Evolutionary conservation across 2,113 vertebrate genomes (phyloP).

Genomic region (Ictalurus punctatus): DNA sequence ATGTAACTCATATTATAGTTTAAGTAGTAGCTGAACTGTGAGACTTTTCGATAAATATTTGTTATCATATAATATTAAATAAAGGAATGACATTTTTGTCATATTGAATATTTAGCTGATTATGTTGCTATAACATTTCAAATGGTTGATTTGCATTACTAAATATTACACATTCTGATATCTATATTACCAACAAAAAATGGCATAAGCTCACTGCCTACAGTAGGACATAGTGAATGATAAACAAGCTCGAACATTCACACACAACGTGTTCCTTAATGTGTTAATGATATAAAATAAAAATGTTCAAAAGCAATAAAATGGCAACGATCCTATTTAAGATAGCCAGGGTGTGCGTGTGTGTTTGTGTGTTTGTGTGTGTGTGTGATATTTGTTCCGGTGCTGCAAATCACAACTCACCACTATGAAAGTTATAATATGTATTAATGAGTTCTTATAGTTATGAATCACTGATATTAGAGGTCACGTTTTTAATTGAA

Average conservation of each 20-base stretch:
- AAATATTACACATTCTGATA: neutral
- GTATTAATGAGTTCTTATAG: neutral
- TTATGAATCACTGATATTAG: neutral
- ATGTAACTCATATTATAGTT: neutral
- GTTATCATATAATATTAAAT: neutral
- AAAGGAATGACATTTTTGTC: neutral
- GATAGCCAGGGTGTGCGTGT: neutral
- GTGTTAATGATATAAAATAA: neutral
- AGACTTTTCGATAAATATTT: neutral
- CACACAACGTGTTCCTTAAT: neutral
- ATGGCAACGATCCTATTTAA: neutral
- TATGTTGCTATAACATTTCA: neutral
- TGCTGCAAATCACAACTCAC: neutral
- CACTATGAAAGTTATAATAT: neutral
- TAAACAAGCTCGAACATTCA: neutral
- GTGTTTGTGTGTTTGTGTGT: too few species aligned
- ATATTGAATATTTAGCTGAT: neutral
- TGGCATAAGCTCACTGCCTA: neutral
- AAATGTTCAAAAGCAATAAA: neutral
- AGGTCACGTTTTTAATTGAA: neutral
- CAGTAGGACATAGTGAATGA: neutral
- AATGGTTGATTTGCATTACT: neutral
- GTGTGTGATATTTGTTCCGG: too few species aligned
- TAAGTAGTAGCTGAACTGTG: too few species aligned
- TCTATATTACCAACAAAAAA: neutral